Evolutionary conservation across 2,888 invertebrate species (phyloP), one percentile per base, ranked within the genome.

Genomic region (Rotaria macrura): DNA sequence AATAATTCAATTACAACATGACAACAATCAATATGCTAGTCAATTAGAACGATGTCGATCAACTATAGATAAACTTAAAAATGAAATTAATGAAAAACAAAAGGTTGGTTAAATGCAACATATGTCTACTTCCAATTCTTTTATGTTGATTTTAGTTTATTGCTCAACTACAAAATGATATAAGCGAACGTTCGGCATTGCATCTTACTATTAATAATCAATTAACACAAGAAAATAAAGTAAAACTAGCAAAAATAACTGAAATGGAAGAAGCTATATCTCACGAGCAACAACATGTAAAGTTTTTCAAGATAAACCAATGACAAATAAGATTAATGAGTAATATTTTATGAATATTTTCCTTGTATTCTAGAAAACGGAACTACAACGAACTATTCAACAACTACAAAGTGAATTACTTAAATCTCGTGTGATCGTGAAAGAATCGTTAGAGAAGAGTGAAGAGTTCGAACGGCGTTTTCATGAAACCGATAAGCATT

Each of bases 1-100:
- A 79, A 79, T 43, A 12, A 43, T 43, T 43, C 79, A 79, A 79
- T 79, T 79, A 43, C 79, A 79, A 43, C 79, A 79, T 43, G n/a
- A 79, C 14, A 79, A 43, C 14, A 79, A 43, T 43, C 79, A 79
- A n/a, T 43, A 43, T 10, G 2, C 40, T 25, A 79, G 40, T 43
- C 43, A 79, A 43, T n/a, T 79, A 79, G 79, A 79, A 43, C 40
- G n/a, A 25, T 79, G n/a, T 43, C 40, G 79, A 79, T n/a, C 43
- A 3, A 79, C 23, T n/a, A 43, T 79, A 12, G 43, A 79, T 79
- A 79, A 79, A 79, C n/a, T 79, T 14, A 43, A 79, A 79, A 9
- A 12, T 12, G 79, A 79, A 43, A 43, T 79, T 9, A 43, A 40
- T 79, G 79, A 79, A 43, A 79, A 79, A 43, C 43, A 43, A 43